Percentiles rank a stretch among this genome's conserved stretches.
Evolutionary conservation across 2,113 vertebrate species (phyloP).

Genomic region (Puma concolor): DNA sequence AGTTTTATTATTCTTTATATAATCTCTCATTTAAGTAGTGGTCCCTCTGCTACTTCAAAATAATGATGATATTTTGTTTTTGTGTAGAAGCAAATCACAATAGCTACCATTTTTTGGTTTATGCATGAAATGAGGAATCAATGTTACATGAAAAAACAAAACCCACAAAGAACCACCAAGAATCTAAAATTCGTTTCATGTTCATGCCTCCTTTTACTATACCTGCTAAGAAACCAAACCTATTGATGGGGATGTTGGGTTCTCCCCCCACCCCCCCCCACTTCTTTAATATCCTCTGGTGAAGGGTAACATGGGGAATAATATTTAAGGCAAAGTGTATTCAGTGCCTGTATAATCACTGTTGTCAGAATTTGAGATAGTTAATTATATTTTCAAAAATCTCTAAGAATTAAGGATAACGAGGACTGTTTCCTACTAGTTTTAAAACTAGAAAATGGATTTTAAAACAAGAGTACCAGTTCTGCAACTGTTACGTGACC

Average conservation of each 20-base stretch:
- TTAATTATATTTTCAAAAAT: not conserved
- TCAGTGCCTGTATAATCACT: not conserved
- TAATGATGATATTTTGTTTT: not conserved
- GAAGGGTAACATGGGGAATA: not conserved
- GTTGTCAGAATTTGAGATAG: not conserved
- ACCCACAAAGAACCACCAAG: not conserved
- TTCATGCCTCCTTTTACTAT: not conserved
- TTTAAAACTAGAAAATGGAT: conserved; percentile 30
- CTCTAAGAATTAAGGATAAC: not conserved
- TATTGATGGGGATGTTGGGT: not conserved
- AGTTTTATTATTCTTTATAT: not conserved
- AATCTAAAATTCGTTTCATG: not conserved
- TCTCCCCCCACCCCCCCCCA: not conserved
- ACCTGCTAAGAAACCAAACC: conserved; percentile 2
- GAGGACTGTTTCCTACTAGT: not conserved
- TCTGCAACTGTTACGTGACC: not conserved
- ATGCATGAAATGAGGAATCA: not conserved
- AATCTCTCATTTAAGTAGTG: conserved; percentile 7
- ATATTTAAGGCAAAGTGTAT: not conserved
- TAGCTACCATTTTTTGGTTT: conserved; percentile 2
- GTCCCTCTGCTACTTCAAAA: not conserved
- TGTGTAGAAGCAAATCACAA: not conserved
- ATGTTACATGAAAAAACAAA: not conserved
- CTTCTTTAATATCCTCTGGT: not conserved
- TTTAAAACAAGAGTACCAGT: not conserved